These are phyloP conservation scores for Planococcus citri DNA, from an alignment of 1,140 invertebrate genomes.

Conservation along the genomic window DNA sequence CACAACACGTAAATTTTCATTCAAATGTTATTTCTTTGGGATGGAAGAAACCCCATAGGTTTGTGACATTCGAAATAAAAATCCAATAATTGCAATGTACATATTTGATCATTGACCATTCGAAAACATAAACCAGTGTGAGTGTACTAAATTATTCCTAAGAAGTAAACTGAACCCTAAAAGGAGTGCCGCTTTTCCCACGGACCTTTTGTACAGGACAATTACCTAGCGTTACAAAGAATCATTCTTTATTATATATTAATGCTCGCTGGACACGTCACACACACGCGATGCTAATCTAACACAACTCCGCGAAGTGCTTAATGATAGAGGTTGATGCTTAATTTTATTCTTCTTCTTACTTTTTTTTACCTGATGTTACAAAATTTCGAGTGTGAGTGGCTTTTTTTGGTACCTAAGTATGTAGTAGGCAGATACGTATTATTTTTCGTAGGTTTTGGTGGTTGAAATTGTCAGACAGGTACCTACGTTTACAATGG, in stretches of 20 bases:
- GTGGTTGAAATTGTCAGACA: no score
- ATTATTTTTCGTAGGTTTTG: no score
- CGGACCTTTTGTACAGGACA: background rate
- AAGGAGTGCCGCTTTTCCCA: constrained; percentile 12
- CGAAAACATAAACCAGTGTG: background rate
- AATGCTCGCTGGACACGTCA: constrained; percentile 12
- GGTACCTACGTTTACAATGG: no score
- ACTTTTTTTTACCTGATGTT: no score
- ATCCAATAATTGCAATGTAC: constrained; percentile 11
- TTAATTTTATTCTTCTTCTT: no score
- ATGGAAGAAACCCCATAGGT: no score
- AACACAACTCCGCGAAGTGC: background rate
- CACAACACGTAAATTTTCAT: no score
- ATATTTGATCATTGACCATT: constrained; percentile 14
- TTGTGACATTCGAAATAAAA: background rate
- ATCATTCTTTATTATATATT: constrained; percentile 16
- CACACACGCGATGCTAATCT: background rate
- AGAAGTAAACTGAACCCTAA: constrained; percentile 17
- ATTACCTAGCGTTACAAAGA: constrained; percentile 9
- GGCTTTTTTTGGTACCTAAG: no score
- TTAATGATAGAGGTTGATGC: no score
- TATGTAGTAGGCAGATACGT: no score
- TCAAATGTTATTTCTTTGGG: no score
- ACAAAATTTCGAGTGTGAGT: no score
- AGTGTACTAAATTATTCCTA: constrained; percentile 9